Evolutionary conservation across 92 coral and sea anemone genomes (phyloP).

Genomic region (Zoanthus gigantus): DNA sequence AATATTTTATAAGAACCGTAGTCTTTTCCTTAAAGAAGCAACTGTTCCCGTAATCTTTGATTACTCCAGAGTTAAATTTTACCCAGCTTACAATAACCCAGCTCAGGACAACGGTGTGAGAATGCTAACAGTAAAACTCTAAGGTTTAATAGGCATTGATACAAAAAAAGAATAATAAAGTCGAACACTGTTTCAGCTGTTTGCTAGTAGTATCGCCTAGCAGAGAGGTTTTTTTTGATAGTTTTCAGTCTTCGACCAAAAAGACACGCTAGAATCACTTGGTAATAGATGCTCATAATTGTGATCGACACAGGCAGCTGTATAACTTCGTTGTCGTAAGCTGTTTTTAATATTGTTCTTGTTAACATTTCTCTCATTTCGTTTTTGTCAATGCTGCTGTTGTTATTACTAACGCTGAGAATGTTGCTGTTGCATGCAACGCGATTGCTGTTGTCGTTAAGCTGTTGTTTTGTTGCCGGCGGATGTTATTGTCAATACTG

Average conservation of each 20-base stretch:
- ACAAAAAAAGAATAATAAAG: background rate
- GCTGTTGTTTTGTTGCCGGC: too few species aligned
- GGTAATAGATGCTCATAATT: background rate
- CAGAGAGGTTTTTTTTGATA: background rate
- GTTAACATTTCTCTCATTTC: background rate
- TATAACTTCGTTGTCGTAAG: background rate
- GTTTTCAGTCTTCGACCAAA: background rate
- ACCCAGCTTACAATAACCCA: too few species aligned
- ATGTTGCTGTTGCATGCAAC: background rate
- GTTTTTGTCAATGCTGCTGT: background rate
- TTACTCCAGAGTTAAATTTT: too few species aligned
- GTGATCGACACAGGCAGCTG: background rate
- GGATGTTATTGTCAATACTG: too few species aligned
- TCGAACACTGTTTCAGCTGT: background rate
- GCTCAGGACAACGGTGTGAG: too few species aligned
- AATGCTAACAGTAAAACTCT: too few species aligned
- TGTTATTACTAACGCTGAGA: background rate
- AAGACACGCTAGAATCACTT: background rate
- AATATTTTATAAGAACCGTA: too few species aligned
- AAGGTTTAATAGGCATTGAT: background rate
- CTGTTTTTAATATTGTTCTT: background rate
- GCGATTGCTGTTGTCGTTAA: too few species aligned
- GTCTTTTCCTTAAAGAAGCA: too few species aligned
- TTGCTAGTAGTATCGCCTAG: background rate
- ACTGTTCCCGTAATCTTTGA: too few species aligned